These are phyloP conservation scores for Acanthococcus lagerstroemiae DNA, from an alignment of 2,888 invertebrate species.

Conservation along the genomic window DNA sequence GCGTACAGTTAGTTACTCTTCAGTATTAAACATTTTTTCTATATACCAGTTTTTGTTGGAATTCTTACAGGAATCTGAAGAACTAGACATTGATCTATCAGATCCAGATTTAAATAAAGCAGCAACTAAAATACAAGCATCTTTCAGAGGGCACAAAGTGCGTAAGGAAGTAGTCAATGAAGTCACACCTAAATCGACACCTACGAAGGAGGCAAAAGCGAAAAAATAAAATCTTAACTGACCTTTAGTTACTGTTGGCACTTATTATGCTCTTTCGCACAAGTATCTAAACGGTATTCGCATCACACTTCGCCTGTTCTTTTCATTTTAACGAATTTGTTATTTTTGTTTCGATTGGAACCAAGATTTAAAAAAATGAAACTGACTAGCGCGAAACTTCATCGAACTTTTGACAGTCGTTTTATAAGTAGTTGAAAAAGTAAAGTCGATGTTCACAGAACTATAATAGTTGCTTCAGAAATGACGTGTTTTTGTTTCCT, in stretches of 20 bases:
- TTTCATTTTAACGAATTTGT: not conserved
- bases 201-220: slow-evolving; percentile 1
- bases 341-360: not conserved
- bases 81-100: slow-evolving; percentile 68
- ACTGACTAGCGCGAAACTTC: too few relatives aligned
- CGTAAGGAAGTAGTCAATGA: slow-evolving; percentile 51
- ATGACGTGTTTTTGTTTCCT: too few relatives aligned
- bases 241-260: slow-evolving; percentile 7
- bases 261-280: slow-evolving; percentile 25
- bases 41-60: not conserved
- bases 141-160: slow-evolving; percentile 80
- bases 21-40: not conserved
- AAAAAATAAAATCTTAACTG: slow-evolving; percentile 12
- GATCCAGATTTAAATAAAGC: slow-evolving; percentile 83
- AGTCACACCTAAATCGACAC: too few relatives aligned
- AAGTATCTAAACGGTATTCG: slow-evolving; percentile 13
- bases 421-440: too few relatives aligned
- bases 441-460: too few relatives aligned
- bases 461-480: too few relatives aligned
- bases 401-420: too few relatives aligned
- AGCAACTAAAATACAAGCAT: slow-evolving; percentile 84
- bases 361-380: slow-evolving; percentile 3
- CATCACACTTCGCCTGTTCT: slow-evolving; percentile 5
- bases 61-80: slow-evolving; percentile 51
- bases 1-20: too few relatives aligned